Conservation (phyloP, 2,113 vertebrate species). For the Mystacornis crossleyi region DNA sequence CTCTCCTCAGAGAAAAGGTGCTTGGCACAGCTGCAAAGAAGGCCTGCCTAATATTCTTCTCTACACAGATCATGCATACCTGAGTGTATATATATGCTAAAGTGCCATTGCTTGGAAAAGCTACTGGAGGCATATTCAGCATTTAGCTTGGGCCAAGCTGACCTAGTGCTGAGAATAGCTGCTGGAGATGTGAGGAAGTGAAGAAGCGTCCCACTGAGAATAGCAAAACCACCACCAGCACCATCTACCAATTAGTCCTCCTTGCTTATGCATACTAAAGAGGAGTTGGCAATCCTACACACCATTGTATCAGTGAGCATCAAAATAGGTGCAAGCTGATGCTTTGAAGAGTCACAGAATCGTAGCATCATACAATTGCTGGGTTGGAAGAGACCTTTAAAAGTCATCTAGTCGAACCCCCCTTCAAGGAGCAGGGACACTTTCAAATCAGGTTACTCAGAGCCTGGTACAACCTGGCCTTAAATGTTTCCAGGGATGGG, state of each 20-base stretch:
- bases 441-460: background rate
- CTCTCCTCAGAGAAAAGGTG: background rate
- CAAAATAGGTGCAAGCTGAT: background rate
- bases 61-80: accelerated
- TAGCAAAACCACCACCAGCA: background rate
- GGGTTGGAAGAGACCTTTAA: background rate
- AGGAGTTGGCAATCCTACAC: background rate
- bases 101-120: background rate
- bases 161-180: background rate
- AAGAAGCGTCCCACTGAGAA: background rate
- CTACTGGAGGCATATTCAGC: background rate
- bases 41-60: background rate
- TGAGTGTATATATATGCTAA: background rate
- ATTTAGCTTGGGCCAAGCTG: background rate
- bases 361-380: background rate
- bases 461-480: background rate
- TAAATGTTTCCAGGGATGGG: background rate
- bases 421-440: background rate
- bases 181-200: background rate
- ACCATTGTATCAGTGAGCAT: background rate
- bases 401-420: background rate
- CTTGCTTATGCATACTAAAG: background rate
- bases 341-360: background rate
- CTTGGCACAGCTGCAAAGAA: background rate
- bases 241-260: background rate